Conservation (phyloP, 2,888 invertebrate genomes). For the Agrochola lota region DNA sequence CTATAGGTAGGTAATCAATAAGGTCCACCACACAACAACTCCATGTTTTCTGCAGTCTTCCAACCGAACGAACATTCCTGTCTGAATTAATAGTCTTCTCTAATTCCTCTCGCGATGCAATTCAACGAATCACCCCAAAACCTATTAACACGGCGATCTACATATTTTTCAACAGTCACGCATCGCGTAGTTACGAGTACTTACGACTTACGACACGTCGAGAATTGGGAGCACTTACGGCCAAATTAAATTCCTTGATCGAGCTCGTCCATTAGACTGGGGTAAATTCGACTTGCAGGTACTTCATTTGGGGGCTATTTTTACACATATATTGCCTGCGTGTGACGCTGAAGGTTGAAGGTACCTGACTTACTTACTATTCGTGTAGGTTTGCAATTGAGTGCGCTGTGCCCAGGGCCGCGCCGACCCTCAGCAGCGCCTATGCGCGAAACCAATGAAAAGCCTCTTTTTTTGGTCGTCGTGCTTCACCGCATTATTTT, state of each 20-base stretch:
- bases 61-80: not conserved
- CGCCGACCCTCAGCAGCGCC: too few relatives aligned
- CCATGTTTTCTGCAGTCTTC: not conserved
- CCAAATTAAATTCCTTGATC: slow-evolving; percentile 56
- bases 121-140: slow-evolving; percentile 2
- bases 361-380: not conserved
- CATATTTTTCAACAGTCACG: slow-evolving; percentile 42
- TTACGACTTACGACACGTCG: slow-evolving; percentile 14
- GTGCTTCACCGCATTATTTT: too few relatives aligned
- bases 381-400: not conserved
- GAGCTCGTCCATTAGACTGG: slow-evolving; percentile 37
- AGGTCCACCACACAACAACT: not conserved
- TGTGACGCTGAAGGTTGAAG: slow-evolving; percentile 8
- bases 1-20: not conserved
- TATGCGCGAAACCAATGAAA: too few relatives aligned
- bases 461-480: too few relatives aligned
- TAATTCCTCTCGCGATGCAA: not conserved
- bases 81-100: not conserved
- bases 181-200: slow-evolving; percentile 23
- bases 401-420: too few relatives aligned
- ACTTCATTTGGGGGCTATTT: slow-evolving; percentile 41
- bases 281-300: slow-evolving; percentile 24
- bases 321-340: slow-evolving; percentile 4
- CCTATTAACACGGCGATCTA: slow-evolving; percentile 13
- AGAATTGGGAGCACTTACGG: slow-evolving; percentile 37